A percentile compares a stretch with the other conserved stretches of the same genome.
phyloP scores from a whole-genome alignment of 1,140 invertebrate species.

The Diachasma alloeum region DNA sequence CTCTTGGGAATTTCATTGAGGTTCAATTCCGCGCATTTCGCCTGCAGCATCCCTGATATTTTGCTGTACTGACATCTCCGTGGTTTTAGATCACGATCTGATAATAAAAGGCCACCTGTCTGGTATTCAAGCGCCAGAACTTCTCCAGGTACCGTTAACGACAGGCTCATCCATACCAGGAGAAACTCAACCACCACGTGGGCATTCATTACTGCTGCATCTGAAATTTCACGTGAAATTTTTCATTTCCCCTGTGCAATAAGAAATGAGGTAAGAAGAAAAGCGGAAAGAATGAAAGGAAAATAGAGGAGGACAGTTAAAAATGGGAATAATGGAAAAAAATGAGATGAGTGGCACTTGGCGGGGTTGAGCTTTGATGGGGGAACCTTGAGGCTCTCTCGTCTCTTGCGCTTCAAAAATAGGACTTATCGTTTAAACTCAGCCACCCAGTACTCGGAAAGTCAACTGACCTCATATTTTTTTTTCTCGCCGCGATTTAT shows the following conservation, averaged over 20 bases:
- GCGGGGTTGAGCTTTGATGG: neutral
- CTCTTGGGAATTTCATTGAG: constrained; percentile 5
- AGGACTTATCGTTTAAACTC: constrained; percentile 23
- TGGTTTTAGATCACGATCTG: neutral
- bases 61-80: constrained; percentile 12
- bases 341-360: neutral
- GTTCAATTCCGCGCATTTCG: constrained; percentile 7
- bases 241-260: neutral
- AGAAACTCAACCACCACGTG: neutral
- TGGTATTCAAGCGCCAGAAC: neutral
- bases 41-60: constrained; percentile 4
- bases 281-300: neutral
- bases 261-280: neutral
- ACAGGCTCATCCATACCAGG: neutral
- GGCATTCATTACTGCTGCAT: constrained; percentile 15
- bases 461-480: constrained; percentile 1
- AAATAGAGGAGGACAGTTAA: neutral
- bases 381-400: constrained; percentile 15
- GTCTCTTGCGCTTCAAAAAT: constrained; percentile 24
- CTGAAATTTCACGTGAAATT: constrained; percentile 5
- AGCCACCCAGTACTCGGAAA: neutral
- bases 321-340: neutral
- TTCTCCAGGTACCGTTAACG: neutral
- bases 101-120: neutral
- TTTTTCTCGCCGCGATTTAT: neutral